Conservation (phyloP, 2,113 vertebrate species). For the Aphelocoma coerulescens region DNA sequence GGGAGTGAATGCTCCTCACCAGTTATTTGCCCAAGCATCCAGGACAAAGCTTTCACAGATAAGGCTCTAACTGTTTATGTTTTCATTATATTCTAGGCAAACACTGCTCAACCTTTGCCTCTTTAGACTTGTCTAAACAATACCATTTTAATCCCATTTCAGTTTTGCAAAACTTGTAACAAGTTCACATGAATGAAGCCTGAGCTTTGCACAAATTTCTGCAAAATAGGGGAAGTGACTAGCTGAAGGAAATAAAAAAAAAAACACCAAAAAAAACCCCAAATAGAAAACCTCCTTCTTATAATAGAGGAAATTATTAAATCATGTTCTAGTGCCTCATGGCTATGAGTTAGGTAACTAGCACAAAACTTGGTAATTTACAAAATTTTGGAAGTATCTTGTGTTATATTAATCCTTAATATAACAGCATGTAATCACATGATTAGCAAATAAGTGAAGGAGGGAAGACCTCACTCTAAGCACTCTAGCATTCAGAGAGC, state of each 20-base stretch:
- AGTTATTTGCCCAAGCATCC: not conserved
- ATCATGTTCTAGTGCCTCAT: not conserved
- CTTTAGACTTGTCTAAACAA: not conserved
- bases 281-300: not conserved
- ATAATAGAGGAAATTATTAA: not conserved
- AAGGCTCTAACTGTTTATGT: not conserved
- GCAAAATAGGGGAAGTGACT: not conserved
- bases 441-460: not conserved
- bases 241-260: not conserved
- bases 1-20: not conserved
- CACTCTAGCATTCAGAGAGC: not conserved
- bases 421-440: not conserved
- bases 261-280: fast-evolving
- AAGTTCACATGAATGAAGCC: not conserved
- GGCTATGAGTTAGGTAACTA: not conserved
- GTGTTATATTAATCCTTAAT: not conserved
- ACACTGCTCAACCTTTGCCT: not conserved
- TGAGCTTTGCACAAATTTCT: not conserved
- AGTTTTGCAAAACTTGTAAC: not conserved
- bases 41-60: not conserved
- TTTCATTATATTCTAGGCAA: not conserved
- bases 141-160: not conserved
- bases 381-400: not conserved
- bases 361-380: not conserved
- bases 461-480: not conserved